Evolutionary conservation across 2,888 invertebrate species (phyloP), one percentile per base, ranked within the genome.

Genomic region (Venustoraphidia nigricollis): DNA sequence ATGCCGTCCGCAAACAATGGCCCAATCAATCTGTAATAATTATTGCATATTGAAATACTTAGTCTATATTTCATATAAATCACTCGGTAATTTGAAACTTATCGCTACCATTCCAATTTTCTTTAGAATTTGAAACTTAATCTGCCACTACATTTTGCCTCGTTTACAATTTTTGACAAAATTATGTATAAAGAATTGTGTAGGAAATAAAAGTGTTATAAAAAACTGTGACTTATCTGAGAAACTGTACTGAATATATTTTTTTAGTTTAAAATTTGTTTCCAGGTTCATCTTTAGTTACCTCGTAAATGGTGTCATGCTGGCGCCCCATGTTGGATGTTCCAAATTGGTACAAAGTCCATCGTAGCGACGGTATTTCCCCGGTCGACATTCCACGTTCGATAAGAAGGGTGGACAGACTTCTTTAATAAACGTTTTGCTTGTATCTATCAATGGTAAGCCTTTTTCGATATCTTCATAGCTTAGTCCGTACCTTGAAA

Each of bases 301-400:
- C 77, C 91, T 83, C 57, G 86, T 83, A 69, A 91, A 91, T 1
- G 90, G 88, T 10, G 89, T 77, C 64, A 84, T 81, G 3, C 82
- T 79, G 10, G 91, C 81, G 1, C 91, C 92, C 91, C 91, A 92
- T 0, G 88, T 87, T 0, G 92, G 92, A 66, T 91, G 83, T 52
- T 84, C 77, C 58, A 91, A 69, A 63, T 92, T 92, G 56, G 89
- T 92, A 68, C 92, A 92, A 8, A 92, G 77, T 1, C 91, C 92
- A 62, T 92, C 92, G 57, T 81, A 77, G 27, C 91, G 74, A 11
- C 92, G 73, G 67, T 91, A 92, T 63, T 91, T 90, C 45, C 90
- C 90, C 1, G 91, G 81, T 41, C 86, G 77, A 58, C 92, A 92
- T 65, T 90, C 85, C 27, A 91, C 89, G 58, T 88, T 86, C 0